Conservation (phyloP, 2,113 vertebrate species). For the Oncorhynchus masou region DNA sequence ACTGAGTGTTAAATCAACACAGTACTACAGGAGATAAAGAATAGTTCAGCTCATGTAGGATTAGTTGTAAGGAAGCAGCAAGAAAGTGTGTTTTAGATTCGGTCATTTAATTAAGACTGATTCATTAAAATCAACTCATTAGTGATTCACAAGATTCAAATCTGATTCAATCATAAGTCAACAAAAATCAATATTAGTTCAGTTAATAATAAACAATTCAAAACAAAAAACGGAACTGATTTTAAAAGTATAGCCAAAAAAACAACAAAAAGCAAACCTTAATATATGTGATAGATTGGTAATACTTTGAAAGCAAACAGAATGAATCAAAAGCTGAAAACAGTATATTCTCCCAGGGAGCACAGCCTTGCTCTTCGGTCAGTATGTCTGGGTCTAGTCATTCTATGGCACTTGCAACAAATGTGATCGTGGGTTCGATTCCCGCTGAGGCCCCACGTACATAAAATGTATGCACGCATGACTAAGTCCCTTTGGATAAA, state of each 20-base stretch:
- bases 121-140: constrained; percentile 76
- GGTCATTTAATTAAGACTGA: constrained; percentile 68
- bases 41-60: constrained; percentile 66
- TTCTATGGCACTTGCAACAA: too few relatives aligned
- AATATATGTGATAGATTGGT: too few relatives aligned
- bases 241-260: not conserved
- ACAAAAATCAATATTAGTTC: not conserved
- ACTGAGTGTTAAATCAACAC: not conserved
- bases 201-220: not conserved
- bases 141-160: constrained; percentile 53
- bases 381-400: too few relatives aligned
- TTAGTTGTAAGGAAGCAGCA: constrained; percentile 99
- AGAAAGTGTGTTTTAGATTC: constrained; percentile 78
- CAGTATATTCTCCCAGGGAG: too few relatives aligned
- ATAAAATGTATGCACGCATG: too few relatives aligned
- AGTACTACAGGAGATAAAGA: constrained; percentile 11
- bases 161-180: constrained; percentile 40
- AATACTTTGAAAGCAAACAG: too few relatives aligned
- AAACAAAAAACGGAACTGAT: not conserved
- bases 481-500: too few relatives aligned
- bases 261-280: too few relatives aligned
- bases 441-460: too few relatives aligned
- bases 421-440: too few relatives aligned
- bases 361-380: too few relatives aligned
- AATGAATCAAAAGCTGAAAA: too few relatives aligned